Conservation (phyloP, 2,797 vertebrate genomes). For the Balearica regulorum region DNA sequence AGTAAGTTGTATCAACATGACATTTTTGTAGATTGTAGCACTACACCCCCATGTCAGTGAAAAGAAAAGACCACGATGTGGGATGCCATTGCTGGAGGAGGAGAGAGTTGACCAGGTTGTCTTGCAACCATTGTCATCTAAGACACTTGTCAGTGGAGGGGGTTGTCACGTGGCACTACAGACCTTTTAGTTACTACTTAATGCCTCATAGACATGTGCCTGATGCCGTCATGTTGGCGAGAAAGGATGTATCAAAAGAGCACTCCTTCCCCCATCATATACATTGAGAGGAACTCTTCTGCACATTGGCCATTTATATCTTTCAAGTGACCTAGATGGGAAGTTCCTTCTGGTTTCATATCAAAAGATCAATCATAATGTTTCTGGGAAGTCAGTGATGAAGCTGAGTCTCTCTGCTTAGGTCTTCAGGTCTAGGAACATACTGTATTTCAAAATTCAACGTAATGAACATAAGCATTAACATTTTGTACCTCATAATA, state of each 20-base stretch:
- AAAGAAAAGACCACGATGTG: background rate
- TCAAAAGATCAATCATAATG: background rate
- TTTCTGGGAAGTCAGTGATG: background rate
- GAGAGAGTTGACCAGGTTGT: background rate
- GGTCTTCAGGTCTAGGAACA: background rate
- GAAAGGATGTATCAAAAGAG: background rate
- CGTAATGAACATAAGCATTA: slow-evolving; percentile 6
- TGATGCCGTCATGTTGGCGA: background rate
- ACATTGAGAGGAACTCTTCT: background rate
- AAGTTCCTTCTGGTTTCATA: background rate
- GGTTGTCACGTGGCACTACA: background rate
- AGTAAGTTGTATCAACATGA: background rate
- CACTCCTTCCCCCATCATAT: background rate
- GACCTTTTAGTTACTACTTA: background rate
- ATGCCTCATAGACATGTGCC: background rate
- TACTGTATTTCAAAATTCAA: slow-evolving; percentile 6
- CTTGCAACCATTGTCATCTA: background rate
- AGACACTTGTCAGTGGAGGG: background rate
- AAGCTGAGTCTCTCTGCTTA: background rate
- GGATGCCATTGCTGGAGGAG: background rate
- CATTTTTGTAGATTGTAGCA: background rate
- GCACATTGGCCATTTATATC: background rate
- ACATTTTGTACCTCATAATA: background rate
- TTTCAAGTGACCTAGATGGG: background rate
- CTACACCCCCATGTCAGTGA: background rate